Percentiles rank a stretch among this genome's conserved stretches.
phyloP scores from a whole-genome alignment of 2,888 invertebrate genomes.

The Scaptomyza polygonia region DNA sequence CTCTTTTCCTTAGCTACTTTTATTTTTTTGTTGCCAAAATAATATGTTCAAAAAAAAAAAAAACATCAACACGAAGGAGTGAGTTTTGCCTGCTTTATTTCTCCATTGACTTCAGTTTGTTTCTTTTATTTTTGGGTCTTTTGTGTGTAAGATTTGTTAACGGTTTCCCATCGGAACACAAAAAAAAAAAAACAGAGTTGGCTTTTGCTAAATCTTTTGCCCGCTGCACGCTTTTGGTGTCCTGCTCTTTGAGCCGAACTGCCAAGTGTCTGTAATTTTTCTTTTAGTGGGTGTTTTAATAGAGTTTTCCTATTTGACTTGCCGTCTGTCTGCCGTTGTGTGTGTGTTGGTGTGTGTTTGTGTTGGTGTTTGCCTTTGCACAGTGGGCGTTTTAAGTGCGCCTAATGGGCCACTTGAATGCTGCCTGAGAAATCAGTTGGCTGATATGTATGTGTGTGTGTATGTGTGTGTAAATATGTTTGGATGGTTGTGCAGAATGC shows the following conservation, averaged over 20 bases:
- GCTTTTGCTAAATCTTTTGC: slow-evolving; percentile 36
- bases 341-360: slow-evolving; percentile 12
- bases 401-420: slow-evolving; percentile 65
- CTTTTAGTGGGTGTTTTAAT: slow-evolving; percentile 68
- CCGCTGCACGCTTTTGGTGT: slow-evolving; percentile 36
- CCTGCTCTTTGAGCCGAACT: slow-evolving; percentile 59
- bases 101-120: slow-evolving; percentile 1
- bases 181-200: slow-evolving; percentile 9
- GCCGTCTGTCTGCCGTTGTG: slow-evolving; percentile 18
- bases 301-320: slow-evolving; percentile 59
- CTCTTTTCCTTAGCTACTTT: slow-evolving; percentile 28
- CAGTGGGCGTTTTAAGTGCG: slow-evolving; percentile 69
- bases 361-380: slow-evolving; percentile 13
- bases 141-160: slow-evolving; percentile 66
- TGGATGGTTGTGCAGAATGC: slow-evolving; percentile 23
- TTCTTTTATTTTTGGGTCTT: slow-evolving; percentile 26
- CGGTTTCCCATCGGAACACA: slow-evolving; percentile 16
- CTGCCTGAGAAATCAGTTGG: slow-evolving; percentile 48
- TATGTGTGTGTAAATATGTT: neutral
- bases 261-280: slow-evolving; percentile 76
- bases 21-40: slow-evolving; percentile 67
- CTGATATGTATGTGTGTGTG: slow-evolving; percentile 18
- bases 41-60: slow-evolving; percentile 68
- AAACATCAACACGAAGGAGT: slow-evolving; percentile 56
- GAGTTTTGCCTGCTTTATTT: slow-evolving; percentile 17